Evolutionary conservation across 1,140 invertebrate species (phyloP).

Genomic region (Diorhabda elongata): DNA sequence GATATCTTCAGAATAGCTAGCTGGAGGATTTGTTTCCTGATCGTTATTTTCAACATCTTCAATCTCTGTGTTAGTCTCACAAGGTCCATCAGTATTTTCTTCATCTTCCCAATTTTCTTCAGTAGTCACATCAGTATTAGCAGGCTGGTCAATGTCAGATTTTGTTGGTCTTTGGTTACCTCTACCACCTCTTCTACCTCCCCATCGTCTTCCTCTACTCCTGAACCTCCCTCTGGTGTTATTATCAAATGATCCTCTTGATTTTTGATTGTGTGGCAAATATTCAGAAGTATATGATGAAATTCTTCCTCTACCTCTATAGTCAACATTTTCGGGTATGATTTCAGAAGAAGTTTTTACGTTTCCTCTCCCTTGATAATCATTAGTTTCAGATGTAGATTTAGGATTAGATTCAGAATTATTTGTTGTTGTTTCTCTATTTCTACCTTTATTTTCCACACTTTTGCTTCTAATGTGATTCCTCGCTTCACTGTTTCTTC

Average conservation of each 20-base stretch:
- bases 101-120: constrained; percentile 6
- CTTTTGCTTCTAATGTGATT: not conserved
- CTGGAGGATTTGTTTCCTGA: not conserved
- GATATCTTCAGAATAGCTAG: not conserved
- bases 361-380: too few relatives aligned
- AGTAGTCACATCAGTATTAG: not conserved
- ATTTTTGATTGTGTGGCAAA: too few relatives aligned
- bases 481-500: not conserved
- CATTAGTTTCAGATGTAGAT: too few relatives aligned
- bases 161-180: constrained; percentile 1
- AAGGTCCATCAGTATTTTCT: not conserved
- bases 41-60: not conserved
- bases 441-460: not conserved
- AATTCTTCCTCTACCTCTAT: constrained; percentile 13
- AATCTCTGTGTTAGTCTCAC: not conserved
- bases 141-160: not conserved
- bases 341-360: too few relatives aligned
- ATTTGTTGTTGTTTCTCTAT: not conserved
- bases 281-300: too few relatives aligned
- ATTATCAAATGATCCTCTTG: not conserved
- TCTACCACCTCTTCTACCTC: constrained; percentile 9
- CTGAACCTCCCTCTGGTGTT: constrained; percentile 16
- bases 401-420: not conserved
- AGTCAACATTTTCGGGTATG: not conserved
- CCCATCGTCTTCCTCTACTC: constrained; percentile 21